A percentile compares a stretch with the other conserved stretches of the same genome.
phyloP scores from a whole-genome alignment of 2,888 invertebrate species.

The Dexiosoma caninum region DNA sequence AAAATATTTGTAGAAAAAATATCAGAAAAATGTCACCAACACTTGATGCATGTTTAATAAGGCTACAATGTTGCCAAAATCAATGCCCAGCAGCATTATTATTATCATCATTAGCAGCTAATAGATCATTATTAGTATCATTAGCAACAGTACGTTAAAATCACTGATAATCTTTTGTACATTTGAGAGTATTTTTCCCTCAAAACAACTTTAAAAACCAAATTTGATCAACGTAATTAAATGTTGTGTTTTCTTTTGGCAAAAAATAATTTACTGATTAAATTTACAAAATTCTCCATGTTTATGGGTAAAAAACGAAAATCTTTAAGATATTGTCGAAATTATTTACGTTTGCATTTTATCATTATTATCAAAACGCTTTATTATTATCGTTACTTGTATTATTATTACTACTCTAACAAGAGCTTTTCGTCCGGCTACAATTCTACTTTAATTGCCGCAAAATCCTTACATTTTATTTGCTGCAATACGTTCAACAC shows the following conservation, averaged over 20 bases:
- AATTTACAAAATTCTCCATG: slow-evolving; percentile 63
- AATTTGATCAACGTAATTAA: slow-evolving; percentile 36
- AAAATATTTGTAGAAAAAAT: slow-evolving; percentile 3
- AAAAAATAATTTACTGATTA: slow-evolving; percentile 34
- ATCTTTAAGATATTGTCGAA: slow-evolving; percentile 76
- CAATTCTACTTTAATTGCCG: slow-evolving; percentile 35
- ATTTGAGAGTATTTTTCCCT: neutral
- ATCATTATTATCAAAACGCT: slow-evolving; percentile 69
- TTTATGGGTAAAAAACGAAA: slow-evolving; percentile 78
- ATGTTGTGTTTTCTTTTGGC: slow-evolving; percentile 33
- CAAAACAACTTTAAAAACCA: neutral
- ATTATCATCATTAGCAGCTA: slow-evolving; percentile 29
- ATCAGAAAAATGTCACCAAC: slow-evolving; percentile 62
- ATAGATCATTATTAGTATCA: slow-evolving; percentile 33
- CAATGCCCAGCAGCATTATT: slow-evolving; percentile 46
- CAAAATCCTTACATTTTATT: slow-evolving; percentile 25
- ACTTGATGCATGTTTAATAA: slow-evolving; percentile 60
- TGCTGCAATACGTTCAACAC: slow-evolving; percentile 17
- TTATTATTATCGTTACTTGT: slow-evolving; percentile 49
- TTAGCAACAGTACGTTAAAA: slow-evolving; percentile 17
- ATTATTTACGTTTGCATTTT: slow-evolving; percentile 78
- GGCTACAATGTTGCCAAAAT: slow-evolving; percentile 62
- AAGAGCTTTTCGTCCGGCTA: neutral
- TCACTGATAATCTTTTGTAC: slow-evolving; percentile 42
- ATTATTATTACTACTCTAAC: slow-evolving; percentile 63